Conservation (phyloP, 2,888 invertebrate genomes). For the Drosophila quasianomalipes region DNA sequence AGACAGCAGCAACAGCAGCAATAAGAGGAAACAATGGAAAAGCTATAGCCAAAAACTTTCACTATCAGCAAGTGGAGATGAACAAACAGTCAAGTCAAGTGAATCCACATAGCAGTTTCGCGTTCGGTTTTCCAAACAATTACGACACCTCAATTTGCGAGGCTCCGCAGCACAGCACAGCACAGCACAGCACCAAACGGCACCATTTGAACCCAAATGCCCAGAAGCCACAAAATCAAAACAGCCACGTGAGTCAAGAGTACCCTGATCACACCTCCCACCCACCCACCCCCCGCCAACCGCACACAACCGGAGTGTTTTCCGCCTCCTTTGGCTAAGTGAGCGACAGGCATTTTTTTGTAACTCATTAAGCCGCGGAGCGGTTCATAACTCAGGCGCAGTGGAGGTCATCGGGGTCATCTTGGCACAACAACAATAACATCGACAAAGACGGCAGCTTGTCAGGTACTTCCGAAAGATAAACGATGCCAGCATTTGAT, state of each 20-base stretch:
- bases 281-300: too few species aligned
- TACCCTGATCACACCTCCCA: background rate
- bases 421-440: slow-evolving; percentile 9
- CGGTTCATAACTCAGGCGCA: slow-evolving; percentile 75
- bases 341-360: slow-evolving; percentile 37
- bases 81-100: slow-evolving; percentile 48
- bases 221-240: slow-evolving; percentile 77
- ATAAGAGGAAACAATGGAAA: slow-evolving; percentile 56
- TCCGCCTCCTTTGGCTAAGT: slow-evolving; percentile 39
- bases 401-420: slow-evolving; percentile 56
- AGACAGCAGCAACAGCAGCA: slow-evolving; percentile 12
- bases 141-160: slow-evolving; percentile 77
- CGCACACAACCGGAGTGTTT: background rate
- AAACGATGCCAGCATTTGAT: slow-evolving; percentile 57
- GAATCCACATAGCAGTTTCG: slow-evolving; percentile 37
- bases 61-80: slow-evolving; percentile 61
- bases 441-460: slow-evolving; percentile 16
- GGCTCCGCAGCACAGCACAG: background rate
- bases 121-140: slow-evolving; percentile 60
- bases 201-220: slow-evolving; percentile 44
- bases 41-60: slow-evolving; percentile 64
- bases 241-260: slow-evolving; percentile 40
- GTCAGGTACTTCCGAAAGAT: slow-evolving; percentile 69
- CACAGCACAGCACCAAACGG: too few species aligned
- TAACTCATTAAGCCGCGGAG: slow-evolving; percentile 75